Evolutionary conservation across 2,888 invertebrate species (phyloP).

Genomic region (Acanthoscelides obtectus): DNA sequence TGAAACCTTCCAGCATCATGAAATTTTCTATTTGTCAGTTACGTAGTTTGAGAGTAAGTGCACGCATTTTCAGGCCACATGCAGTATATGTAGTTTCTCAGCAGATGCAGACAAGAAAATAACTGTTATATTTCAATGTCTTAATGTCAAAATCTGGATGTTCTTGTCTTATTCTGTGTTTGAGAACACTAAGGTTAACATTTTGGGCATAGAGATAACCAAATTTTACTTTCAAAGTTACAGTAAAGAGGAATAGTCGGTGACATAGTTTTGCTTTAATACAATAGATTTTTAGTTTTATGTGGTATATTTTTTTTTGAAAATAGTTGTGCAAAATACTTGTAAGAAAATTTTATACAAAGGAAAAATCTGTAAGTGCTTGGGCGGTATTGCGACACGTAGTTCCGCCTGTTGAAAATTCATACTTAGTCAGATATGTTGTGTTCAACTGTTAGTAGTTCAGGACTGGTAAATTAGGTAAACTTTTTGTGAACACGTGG

Average conservation of each 20-base stretch:
- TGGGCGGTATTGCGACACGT: background rate
- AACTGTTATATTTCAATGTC: background rate
- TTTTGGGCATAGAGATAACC: background rate
- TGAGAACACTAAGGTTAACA: background rate
- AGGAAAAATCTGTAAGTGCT: background rate
- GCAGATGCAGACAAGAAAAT: background rate
- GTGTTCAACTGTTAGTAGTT: background rate
- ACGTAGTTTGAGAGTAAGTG: background rate
- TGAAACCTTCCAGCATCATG: background rate
- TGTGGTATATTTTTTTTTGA: background rate
- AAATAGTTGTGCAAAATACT: background rate
- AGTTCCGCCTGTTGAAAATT: background rate
- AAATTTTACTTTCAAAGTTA: background rate
- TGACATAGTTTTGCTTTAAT: background rate
- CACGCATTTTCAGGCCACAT: background rate
- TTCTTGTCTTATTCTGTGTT: background rate
- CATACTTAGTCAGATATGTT: background rate
- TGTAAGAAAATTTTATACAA: background rate
- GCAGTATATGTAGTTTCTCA: background rate
- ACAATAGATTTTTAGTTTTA: background rate
- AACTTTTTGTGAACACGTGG: background rate
- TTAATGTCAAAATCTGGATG: background rate
- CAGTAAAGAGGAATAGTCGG: background rate
- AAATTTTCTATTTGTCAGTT: background rate
- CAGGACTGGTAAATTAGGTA: background rate